A percentile compares a stretch with the other conserved stretches of the same genome.
Evolutionary conservation across 1,140 invertebrate species (phyloP).

Genomic region (Thalassaphorura encarpata): DNA sequence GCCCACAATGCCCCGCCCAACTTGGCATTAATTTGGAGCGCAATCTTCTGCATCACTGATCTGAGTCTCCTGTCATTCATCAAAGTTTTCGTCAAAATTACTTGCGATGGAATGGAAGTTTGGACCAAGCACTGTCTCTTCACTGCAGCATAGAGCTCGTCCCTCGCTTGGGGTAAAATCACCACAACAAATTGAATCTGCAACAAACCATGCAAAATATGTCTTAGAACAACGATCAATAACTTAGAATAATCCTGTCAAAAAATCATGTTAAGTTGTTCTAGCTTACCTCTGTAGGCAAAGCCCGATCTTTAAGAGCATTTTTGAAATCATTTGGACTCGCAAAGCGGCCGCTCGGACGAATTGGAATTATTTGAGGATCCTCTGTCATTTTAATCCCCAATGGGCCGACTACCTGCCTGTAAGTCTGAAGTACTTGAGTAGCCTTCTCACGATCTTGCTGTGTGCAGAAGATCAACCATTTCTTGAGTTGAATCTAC

Average conservation of each 20-base stretch:
- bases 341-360: not conserved
- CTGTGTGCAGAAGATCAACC: not conserved
- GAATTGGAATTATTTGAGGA: not conserved
- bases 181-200: conserved; percentile 59
- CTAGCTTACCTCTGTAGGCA: not conserved
- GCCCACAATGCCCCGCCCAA: conserved; percentile 85
- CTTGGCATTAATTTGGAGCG: conserved; percentile 92
- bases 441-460: conserved; percentile 1
- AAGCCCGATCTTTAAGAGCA: not conserved
- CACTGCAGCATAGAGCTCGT: conserved; percentile 76
- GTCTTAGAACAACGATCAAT: no score
- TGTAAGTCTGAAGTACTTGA: not conserved
- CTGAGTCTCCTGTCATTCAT: conserved; percentile 57
- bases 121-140: conserved; percentile 80
- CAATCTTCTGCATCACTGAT: conserved; percentile 75
- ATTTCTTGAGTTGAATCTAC: not conserved
- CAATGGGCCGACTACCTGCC: not conserved
- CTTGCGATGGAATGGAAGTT: conserved; percentile 65
- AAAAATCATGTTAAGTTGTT: not conserved
- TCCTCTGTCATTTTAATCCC: not conserved
- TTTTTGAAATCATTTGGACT: not conserved
- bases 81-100: conserved; percentile 54
- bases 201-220: not conserved
- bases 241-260: not conserved
- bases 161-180: conserved; percentile 66